Conservation (phyloP, 2,797 vertebrate genomes). For the Crenuchus spilurus region DNA sequence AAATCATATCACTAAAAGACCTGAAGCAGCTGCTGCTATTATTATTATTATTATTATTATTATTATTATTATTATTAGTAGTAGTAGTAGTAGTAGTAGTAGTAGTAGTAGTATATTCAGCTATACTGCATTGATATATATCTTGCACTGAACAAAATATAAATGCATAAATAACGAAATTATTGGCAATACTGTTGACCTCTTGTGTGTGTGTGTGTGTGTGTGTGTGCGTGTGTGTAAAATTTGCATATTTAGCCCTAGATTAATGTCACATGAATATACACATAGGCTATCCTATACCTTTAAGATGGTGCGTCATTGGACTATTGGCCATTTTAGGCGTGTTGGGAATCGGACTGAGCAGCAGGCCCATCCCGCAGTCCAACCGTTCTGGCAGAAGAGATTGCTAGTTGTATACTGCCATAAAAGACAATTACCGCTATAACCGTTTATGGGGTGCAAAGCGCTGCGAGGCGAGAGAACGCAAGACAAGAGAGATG, state of each 20-base stretch:
- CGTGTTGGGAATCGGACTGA: slow-evolving; percentile 34
- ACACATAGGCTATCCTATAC: neutral
- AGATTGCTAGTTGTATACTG: slow-evolving; percentile 69
- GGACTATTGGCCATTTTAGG: neutral
- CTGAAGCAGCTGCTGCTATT: neutral
- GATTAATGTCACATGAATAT: neutral
- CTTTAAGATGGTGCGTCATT: no score
- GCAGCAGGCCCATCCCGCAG: slow-evolving; percentile 2
- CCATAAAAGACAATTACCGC: slow-evolving; percentile 88
- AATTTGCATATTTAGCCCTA: no score
- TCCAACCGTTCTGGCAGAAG: slow-evolving; percentile 54
- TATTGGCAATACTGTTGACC: no score
- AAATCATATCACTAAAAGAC: slow-evolving; percentile 75
- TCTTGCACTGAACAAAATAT: no score
- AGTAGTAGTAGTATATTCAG: neutral
- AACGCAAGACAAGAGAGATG: slow-evolving; percentile 74
- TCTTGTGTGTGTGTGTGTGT: no score
- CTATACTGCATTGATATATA: no score
- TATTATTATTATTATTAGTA: neutral
- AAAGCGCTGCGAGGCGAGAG: slow-evolving; percentile 59
- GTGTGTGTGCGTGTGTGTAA: slow-evolving; percentile 25
- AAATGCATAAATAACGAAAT: slow-evolving; percentile 16
- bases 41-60: neutral
- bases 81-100: neutral
- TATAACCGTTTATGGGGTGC: slow-evolving; percentile 88